A percentile compares a stretch with the other conserved stretches of the same genome.
Evolutionary conservation across 2,888 invertebrate genomes (phyloP).

Genomic region (Cantharis nigra): DNA sequence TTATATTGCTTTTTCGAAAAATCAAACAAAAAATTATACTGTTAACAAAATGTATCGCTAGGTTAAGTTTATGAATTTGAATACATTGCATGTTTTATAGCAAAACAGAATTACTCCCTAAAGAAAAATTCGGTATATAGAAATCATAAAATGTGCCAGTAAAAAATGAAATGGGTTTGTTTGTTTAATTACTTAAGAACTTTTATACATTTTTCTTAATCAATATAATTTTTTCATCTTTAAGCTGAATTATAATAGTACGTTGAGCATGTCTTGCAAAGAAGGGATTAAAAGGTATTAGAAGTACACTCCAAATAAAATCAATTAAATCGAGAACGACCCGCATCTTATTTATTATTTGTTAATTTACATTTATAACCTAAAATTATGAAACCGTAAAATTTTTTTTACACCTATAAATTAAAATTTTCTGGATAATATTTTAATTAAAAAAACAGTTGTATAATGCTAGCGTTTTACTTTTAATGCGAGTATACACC

Average conservation of each 20-base stretch:
- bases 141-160: slow-evolving; percentile 33
- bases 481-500: slow-evolving; percentile 22
- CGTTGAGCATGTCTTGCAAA: slow-evolving; percentile 35
- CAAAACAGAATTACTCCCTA: slow-evolving; percentile 11
- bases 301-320: slow-evolving; percentile 25
- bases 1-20: neutral
- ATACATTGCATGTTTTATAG: slow-evolving; percentile 22
- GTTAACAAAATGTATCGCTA: neutral
- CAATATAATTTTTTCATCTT: slow-evolving; percentile 37
- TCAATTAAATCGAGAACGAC: neutral
- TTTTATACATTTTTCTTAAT: slow-evolving; percentile 38
- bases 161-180: slow-evolving; percentile 38
- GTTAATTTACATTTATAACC: neutral
- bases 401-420: neutral
- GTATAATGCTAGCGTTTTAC: neutral
- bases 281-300: slow-evolving; percentile 35
- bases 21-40: neutral
- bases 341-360: neutral
- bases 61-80: slow-evolving; percentile 10
- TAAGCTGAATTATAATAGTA: slow-evolving; percentile 36
- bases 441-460: neutral
- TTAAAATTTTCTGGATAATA: neutral
- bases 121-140: slow-evolving; percentile 17
- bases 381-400: neutral
- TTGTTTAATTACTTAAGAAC: slow-evolving; percentile 42